Evolutionary conservation across 2,797 vertebrate species (phyloP), one percentile per base, ranked within the genome.

Genomic region (Setipinna tenuifilis): DNA sequence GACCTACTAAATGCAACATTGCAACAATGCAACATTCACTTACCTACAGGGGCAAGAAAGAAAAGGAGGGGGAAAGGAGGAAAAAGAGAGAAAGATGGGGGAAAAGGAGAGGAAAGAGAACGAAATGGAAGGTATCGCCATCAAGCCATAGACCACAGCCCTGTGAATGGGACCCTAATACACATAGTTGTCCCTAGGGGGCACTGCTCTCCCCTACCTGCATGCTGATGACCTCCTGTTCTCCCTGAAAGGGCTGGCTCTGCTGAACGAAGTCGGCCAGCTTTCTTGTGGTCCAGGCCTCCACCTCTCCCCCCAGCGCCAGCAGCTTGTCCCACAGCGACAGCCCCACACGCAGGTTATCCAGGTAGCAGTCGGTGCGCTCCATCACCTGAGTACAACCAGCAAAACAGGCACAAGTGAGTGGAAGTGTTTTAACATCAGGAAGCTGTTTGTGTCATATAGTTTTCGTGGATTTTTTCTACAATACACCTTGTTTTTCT

Each of bases 311-410:
- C 85, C 95, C 96, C 85, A 97, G 93, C 83, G 91, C 91, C 10
- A 96, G 93, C 84, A 97, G 94, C 54, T 96, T 96, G 2, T 97
- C 97, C 98, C 98, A 99, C 89, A 96, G 90, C 84, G 93, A 94
- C 90, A 96, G 90, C 81, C 95, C 96, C 58, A 92, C 94, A 87
- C 93, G 94, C n/a, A 98, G 85, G 91, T 95, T 97, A 89, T 98
- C 97, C 82, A 94, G 93, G 86, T 95, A 94, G 87, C 93, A 95
- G 87, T 98, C 97, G 0, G 95, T 96, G 90, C 96, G 97, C 85
- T 99, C 98, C 84, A 95, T 97, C 87, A 98, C 93, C 98, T 99
- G 82, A 71, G 46, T 5, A 90, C 11, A 54, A 54, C 50, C 50
- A 54, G 50, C 14, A 54, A 3, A 54, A 9, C n/a, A 54, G 50